These are phyloP conservation scores for Philereme vetulata DNA, from an alignment of 2,888 invertebrate species.

Conservation along the genomic window DNA sequence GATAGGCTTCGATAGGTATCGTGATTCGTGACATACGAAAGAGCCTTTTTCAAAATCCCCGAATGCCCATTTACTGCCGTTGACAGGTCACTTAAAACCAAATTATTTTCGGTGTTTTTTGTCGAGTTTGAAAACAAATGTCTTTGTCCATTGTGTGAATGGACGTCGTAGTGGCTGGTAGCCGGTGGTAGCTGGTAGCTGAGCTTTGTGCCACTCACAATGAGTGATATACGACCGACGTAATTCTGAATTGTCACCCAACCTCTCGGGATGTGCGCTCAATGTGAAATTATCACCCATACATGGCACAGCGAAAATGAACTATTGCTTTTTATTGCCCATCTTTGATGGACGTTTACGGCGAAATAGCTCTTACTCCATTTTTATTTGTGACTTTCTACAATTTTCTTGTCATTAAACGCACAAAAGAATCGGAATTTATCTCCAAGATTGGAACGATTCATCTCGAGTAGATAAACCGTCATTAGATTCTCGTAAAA, in stretches of 20 bases:
- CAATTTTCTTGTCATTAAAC: constrained; percentile 47
- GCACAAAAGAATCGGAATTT: constrained; percentile 41
- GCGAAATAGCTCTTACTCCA: constrained; percentile 56
- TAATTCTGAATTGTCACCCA: constrained; percentile 78
- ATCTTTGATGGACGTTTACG: constrained; percentile 57
- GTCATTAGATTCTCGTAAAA: constrained; percentile 68
- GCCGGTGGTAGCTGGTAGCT: constrained; percentile 75
- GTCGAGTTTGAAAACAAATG: constrained; percentile 78
- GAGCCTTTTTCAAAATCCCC: constrained; percentile 41
- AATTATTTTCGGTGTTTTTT: constrained; percentile 76
- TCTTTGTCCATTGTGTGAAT: constrained; percentile 75
- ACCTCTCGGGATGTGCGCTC: constrained; percentile 62
- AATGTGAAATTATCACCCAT: constrained; percentile 81
- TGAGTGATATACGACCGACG: constrained; percentile 82
- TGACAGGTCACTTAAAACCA: constrained; percentile 67
- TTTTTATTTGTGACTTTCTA: constrained; percentile 43
- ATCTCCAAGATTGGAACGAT: constrained; percentile 47
- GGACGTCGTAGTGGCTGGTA: constrained; percentile 67
- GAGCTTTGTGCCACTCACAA: constrained; percentile 78
- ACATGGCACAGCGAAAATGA: constrained; percentile 82
- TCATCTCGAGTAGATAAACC: constrained; percentile 56
- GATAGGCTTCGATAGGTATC: constrained; percentile 50
- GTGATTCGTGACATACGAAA: constrained; percentile 29
- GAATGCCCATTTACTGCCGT: constrained; percentile 64
- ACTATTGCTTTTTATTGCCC: constrained; percentile 77